These are phyloP conservation scores for Rapana venosa DNA, from an alignment of 2,888 invertebrate species.

Conservation along the genomic window DNA sequence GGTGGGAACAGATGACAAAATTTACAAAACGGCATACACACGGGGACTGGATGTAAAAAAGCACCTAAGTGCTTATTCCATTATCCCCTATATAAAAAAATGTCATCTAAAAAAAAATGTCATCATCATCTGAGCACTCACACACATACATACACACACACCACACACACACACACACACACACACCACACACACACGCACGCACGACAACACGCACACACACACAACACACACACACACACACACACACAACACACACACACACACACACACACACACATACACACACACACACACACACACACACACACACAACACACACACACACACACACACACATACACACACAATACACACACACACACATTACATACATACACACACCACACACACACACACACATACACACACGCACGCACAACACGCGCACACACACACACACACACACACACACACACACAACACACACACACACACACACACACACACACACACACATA, in stretches of 20 bases:
- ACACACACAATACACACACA: not conserved
- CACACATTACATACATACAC: not conserved
- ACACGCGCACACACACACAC: not conserved
- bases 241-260: conserved; percentile 2
- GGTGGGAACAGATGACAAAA: too few species aligned
- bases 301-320: not conserved
- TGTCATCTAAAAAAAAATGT: too few species aligned
- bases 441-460: conserved; percentile 18
- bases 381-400: not conserved
- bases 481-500: not conserved
- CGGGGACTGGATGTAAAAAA: too few species aligned
- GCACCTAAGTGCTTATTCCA: too few species aligned
- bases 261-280: not conserved
- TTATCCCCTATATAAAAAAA: too few species aligned
- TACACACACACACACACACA: not conserved
- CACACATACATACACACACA: conserved; percentile 9
- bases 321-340: not conserved
- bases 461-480: conserved; percentile 15
- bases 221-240: too few species aligned
- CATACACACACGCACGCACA: not conserved
- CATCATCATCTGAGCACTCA: too few species aligned
- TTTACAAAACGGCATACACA: too few species aligned
- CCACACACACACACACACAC: conserved; percentile 11
- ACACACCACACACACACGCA: conserved; percentile 8
- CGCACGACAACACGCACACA: too few species aligned